Percentiles rank a stretch among this genome's conserved stretches.
These are phyloP conservation scores for Deladenus siricidicola DNA, from an alignment of 2,888 invertebrate species.

Conservation along the genomic window DNA sequence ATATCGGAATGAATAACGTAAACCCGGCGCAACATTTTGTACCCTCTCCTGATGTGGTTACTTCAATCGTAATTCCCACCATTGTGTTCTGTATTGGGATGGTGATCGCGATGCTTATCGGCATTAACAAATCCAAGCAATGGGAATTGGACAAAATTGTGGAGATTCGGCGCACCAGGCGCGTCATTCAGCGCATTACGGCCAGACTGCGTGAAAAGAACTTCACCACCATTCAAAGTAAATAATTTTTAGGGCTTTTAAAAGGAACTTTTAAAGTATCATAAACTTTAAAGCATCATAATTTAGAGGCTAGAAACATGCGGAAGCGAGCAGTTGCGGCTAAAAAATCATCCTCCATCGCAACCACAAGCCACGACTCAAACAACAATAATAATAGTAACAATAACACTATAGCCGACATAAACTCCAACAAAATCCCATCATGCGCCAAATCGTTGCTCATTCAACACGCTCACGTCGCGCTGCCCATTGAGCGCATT, in stretches of 20 bases:
- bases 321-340: slow-evolving; percentile 38
- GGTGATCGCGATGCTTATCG: slow-evolving; percentile 52
- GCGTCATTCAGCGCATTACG: slow-evolving; percentile 51
- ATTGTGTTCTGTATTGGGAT: slow-evolving; percentile 52
- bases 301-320: slow-evolving; percentile 44
- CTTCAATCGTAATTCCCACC: slow-evolving; percentile 51
- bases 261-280: no score
- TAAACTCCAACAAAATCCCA: no score
- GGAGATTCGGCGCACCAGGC: slow-evolving; percentile 50
- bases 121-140: slow-evolving; percentile 53
- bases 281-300: not conserved
- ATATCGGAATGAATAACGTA: not conserved
- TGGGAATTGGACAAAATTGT: slow-evolving; percentile 53
- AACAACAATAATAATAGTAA: not conserved
- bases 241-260: no score
- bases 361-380: not conserved
- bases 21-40: slow-evolving; percentile 26
- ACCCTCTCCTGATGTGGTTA: slow-evolving; percentile 46
- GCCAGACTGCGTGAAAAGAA: slow-evolving; percentile 50
- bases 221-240: slow-evolving; percentile 51
- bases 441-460: slow-evolving; percentile 9
- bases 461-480: not conserved
- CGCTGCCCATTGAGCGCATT: not conserved
- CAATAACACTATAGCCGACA: not conserved
- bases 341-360: slow-evolving; percentile 18